A percentile compares a stretch with the other conserved stretches of the same genome.
These are phyloP conservation scores for Patagioenas fasciata DNA, from an alignment of 2,113 vertebrate genomes.

Conservation along the genomic window DNA sequence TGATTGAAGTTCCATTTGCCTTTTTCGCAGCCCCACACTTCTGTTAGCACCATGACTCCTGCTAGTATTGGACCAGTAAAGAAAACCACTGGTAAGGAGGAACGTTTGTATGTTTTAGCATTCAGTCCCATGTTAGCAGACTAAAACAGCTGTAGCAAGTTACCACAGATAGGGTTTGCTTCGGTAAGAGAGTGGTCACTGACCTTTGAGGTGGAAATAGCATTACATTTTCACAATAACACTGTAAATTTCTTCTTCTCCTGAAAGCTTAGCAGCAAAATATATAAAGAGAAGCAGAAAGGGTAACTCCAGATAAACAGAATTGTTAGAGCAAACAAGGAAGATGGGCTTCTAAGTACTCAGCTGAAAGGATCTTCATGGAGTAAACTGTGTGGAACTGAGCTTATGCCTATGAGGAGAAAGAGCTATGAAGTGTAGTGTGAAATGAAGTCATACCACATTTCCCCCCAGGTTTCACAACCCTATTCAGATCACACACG, in stretches of 20 bases:
- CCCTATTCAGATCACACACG: neutral
- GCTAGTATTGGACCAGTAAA: constrained; percentile 76
- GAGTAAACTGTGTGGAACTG: neutral
- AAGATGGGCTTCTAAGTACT: neutral
- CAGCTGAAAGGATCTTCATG: neutral
- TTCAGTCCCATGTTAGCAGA: neutral
- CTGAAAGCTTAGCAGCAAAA: neutral
- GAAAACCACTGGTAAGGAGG: constrained; percentile 62
- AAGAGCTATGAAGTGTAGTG: neutral
- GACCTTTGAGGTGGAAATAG: neutral
- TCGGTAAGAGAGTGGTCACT: neutral
- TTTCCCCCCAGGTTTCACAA: neutral
- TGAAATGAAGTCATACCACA: neutral
- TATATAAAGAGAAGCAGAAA: neutral
- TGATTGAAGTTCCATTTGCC: neutral
- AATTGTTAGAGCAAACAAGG: neutral
- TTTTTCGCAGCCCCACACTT: neutral
- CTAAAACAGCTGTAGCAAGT: neutral
- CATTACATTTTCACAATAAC: neutral
- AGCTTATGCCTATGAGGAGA: neutral
- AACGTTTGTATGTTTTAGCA: neutral
- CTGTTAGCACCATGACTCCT: constrained; percentile 69
- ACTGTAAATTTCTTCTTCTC: neutral
- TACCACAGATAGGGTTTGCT: neutral
- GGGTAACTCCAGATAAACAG: neutral